These are phyloP conservation scores for Coregonus clupeaformis DNA, from an alignment of 2,113 vertebrate genomes.

Conservation along the genomic window DNA sequence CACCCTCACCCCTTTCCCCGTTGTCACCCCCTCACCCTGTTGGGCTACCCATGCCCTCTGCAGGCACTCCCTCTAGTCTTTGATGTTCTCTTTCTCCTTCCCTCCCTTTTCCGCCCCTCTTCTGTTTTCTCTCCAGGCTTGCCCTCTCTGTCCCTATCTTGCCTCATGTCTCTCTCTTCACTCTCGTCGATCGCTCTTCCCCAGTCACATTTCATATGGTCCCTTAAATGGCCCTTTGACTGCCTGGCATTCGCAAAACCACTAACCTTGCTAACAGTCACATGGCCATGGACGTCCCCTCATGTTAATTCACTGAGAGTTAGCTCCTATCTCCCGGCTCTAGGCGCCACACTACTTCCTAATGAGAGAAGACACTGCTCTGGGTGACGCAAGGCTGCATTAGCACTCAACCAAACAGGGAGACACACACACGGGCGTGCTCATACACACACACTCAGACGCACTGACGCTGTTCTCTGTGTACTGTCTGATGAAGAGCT, in stretches of 20 bases:
- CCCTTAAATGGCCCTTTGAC: conserved; percentile 34
- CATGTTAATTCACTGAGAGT: conserved; percentile 30
- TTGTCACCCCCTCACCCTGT: background rate
- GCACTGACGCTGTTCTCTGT: background rate
- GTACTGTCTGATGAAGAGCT: conserved; percentile 1
- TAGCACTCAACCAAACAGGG: background rate
- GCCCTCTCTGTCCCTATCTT: background rate
- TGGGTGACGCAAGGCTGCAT: conserved; percentile 8
- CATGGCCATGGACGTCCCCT: conserved; percentile 10
- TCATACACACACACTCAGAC: conserved; percentile 1
- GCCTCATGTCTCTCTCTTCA: background rate
- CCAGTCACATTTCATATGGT: conserved; percentile 45
- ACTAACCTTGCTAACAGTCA: conserved; percentile 13
- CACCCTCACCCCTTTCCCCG: background rate
- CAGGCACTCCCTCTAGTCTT: background rate
- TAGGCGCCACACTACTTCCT: conserved; percentile 19
- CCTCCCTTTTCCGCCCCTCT: background rate
- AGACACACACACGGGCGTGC: background rate
- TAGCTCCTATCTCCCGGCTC: conserved; percentile 17
- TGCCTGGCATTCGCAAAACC: conserved; percentile 21
- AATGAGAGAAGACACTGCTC: background rate
- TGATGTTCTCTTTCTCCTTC: background rate
- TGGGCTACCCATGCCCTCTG: too few relatives aligned
- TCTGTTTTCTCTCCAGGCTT: background rate
- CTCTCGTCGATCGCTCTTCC: conserved; percentile 22